Evolutionary conservation across 1,140 invertebrate species (phyloP), one percentile per base, ranked within the genome.

Genomic region (Eurosta solidaginis): DNA sequence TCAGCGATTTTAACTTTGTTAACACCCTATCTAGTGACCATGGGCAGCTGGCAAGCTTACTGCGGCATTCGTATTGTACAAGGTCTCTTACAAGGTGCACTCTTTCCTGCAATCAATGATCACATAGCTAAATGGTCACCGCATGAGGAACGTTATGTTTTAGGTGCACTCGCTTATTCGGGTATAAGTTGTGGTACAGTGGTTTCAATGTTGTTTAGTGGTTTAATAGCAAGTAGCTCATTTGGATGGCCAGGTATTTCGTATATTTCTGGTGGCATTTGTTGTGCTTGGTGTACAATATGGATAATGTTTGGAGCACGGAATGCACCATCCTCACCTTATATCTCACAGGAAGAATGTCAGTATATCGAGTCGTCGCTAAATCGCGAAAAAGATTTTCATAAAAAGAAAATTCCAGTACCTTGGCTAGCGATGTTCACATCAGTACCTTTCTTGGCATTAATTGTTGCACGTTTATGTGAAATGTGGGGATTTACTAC

Each of bases 401-500:
- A 52, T 0, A 47, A 63, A 1, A 77, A 88, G 76, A 79, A 1
- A 12, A 82, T 79, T 73, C 79, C 22, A 81, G 82, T 73, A 79
- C 96, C 94, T 36, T 97, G 95, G 93, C 89, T 85, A 77, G 85
- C 89, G 52, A 95, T 97, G 88, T 94, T 94, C 12, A 89, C 94
- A 0, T 96, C 94, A 2, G 78, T 92, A 2, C 94, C 96, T 1
- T 92, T 98, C 80, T 95, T 94, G 93, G 93, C 96, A 0, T 89
- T 97, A 10, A 90, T 96, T 20, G 89, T 96, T 1, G 92, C 92
- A 0, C 96, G 98, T 84, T 94, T 94, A 83, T 93, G 95, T 0
- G 94, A 97, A 83, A 96, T 96, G 84, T 98, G 96, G 97, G 96
- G 96, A 1, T 97, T 96, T 87, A 98, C 96, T 91, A 97, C 95